phyloP scores from a whole-genome alignment of 1,140 invertebrate species.

The Pseudomyrmex gracilis region DNA sequence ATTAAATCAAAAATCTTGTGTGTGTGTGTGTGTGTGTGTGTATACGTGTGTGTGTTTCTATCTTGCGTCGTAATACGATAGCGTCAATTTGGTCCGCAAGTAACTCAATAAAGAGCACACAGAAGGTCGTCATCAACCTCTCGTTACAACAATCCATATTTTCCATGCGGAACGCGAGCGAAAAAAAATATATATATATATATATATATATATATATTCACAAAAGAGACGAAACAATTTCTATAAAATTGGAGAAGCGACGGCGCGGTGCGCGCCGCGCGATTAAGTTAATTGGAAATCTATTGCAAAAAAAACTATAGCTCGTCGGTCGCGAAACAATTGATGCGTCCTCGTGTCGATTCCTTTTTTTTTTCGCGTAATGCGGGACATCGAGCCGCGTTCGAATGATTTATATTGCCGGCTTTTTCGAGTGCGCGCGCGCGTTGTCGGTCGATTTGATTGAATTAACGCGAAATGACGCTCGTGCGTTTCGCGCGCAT shows the following conservation, averaged over 20 bases:
- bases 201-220: too few species aligned
- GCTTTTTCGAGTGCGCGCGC: slow-evolving; percentile 54
- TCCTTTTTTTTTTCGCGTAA: slow-evolving; percentile 41
- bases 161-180: slow-evolving; percentile 12
- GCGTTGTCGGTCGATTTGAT: slow-evolving; percentile 46
- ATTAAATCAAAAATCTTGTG: not conserved
- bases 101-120: slow-evolving; percentile 38
- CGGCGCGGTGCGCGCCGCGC: slow-evolving; percentile 9
- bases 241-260: slow-evolving; percentile 52
- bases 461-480: slow-evolving; percentile 58
- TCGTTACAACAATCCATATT: slow-evolving; percentile 43
- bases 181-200: slow-evolving; percentile 14
- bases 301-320: slow-evolving; percentile 59
- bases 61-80: not conserved
- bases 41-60: not conserved
- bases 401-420: slow-evolving; percentile 55
- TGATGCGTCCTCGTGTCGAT: slow-evolving; percentile 49
- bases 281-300: slow-evolving; percentile 61
- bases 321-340: slow-evolving; percentile 46
- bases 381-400: slow-evolving; percentile 50
- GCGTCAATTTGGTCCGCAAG: slow-evolving; percentile 13
- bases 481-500: slow-evolving; percentile 32
- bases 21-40: too few species aligned
- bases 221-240: slow-evolving; percentile 53
- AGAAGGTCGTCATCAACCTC: slow-evolving; percentile 13